phyloP scores from a whole-genome alignment of 2,888 invertebrate species.

The Idaea dimidiata region DNA sequence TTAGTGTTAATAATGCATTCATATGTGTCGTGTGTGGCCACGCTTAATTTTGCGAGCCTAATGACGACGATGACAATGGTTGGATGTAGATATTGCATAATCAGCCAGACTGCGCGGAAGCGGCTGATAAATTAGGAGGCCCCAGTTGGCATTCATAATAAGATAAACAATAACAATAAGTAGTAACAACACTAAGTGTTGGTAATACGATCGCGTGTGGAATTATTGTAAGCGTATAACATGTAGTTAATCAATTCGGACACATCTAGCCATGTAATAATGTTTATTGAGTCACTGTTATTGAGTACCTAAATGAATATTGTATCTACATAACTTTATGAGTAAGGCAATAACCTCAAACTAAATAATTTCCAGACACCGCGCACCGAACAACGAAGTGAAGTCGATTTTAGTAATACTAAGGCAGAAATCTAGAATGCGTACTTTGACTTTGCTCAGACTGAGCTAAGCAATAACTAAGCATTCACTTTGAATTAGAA shows the following conservation, averaged over 20 bases:
- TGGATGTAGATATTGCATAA: constrained; percentile 23
- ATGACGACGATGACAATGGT: constrained; percentile 55
- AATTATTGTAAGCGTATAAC: not conserved
- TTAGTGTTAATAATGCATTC: constrained; percentile 25
- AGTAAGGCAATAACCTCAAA: too few relatives aligned
- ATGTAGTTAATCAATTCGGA: not conserved
- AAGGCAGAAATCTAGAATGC: too few relatives aligned
- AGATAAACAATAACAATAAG: constrained; percentile 48
- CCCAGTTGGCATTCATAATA: constrained; percentile 47
- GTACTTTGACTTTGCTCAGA: too few relatives aligned
- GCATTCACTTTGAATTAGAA: too few relatives aligned
- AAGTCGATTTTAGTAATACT: too few relatives aligned
- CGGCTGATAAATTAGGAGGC: constrained; percentile 51
- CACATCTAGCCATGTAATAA: not conserved
- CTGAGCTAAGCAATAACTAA: too few relatives aligned
- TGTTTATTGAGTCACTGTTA: not conserved
- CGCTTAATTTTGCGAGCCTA: constrained; percentile 39
- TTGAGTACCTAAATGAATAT: too few relatives aligned
- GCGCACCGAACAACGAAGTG: too few relatives aligned
- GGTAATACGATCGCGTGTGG: constrained; percentile 22
- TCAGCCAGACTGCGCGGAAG: constrained; percentile 37
- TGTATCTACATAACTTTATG: too few relatives aligned
- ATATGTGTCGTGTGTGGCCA: constrained; percentile 24
- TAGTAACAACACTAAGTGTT: constrained; percentile 30
- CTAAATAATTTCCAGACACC: too few relatives aligned